phyloP scores from a whole-genome alignment of 2,113 vertebrate genomes.

The Limnothrissa miodon region DNA sequence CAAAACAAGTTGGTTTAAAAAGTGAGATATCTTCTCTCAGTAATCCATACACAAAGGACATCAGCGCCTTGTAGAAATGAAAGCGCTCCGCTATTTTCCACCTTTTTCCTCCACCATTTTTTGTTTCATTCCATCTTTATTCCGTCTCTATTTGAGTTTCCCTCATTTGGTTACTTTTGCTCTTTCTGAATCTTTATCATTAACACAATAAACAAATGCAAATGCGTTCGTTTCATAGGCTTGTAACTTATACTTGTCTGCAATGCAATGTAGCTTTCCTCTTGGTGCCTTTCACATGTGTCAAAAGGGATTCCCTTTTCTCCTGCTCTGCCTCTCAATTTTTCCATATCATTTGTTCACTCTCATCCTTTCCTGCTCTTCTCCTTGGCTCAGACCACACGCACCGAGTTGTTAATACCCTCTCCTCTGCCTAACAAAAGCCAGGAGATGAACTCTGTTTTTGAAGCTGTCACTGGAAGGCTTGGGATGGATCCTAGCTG shows the following conservation, averaged over 20 bases:
- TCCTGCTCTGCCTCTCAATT: background rate
- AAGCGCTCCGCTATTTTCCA: background rate
- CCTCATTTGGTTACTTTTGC: background rate
- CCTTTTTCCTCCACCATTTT: background rate
- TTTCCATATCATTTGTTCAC: background rate
- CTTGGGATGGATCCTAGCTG: conserved; percentile 46
- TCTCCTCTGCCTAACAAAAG: conserved; percentile 47
- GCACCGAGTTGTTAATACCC: conserved; percentile 15
- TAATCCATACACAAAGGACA: background rate
- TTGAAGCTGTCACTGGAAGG: conserved; percentile 57
- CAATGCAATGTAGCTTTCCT: too few relatives aligned
- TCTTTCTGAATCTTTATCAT: background rate
- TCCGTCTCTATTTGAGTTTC: background rate
- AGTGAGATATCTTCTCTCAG: conserved; percentile 21
- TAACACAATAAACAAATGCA: too few relatives aligned
- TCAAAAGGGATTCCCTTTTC: background rate
- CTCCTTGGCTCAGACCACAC: conserved; percentile 8
- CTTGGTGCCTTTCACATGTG: too few relatives aligned
- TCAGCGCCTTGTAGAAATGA: background rate
- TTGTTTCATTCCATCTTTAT: background rate
- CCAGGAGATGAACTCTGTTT: conserved; percentile 52
- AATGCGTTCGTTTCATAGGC: too few relatives aligned
- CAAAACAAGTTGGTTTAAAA: background rate
- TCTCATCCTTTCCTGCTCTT: conserved; percentile 11
- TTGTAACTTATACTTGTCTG: too few relatives aligned